A percentile compares a stretch with the other conserved stretches of the same genome.
phyloP scores from a whole-genome alignment of 2,113 vertebrate genomes.

The Desmodus rotundus region DNA sequence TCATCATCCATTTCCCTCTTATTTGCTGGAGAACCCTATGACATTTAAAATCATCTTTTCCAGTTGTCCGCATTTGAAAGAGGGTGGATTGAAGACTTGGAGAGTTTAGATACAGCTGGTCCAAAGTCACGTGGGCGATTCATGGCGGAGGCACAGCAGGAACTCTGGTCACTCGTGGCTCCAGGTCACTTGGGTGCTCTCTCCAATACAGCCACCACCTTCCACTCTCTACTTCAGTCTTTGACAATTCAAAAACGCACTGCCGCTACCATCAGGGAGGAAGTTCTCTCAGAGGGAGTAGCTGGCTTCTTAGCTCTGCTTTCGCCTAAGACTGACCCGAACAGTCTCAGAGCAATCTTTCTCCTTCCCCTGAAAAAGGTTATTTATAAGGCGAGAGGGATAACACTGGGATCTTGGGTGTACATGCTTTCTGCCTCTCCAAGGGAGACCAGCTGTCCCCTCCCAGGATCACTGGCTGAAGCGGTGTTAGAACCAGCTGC shows the following conservation, averaged over 20 bases:
- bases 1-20: not conserved
- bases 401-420: rapidly evolving
- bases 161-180: rapidly evolving
- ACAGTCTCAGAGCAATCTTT: not conserved
- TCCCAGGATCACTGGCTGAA: not conserved
- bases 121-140: not conserved
- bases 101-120: not conserved
- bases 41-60: not conserved
- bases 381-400: not conserved
- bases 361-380: not conserved
- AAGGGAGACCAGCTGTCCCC: not conserved
- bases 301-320: not conserved
- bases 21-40: not conserved
- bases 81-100: not conserved
- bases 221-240: not conserved
- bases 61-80: not conserved
- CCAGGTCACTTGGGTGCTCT: not conserved
- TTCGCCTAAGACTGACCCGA: not conserved
- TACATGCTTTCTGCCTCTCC: not conserved
- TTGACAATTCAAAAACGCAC: not conserved
- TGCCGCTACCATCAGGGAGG: not conserved
- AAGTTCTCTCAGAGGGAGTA: not conserved
- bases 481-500: not conserved
- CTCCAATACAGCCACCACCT: not conserved
- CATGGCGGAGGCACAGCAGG: rapidly evolving